These are phyloP conservation scores for Trachelus tabidus DNA, from an alignment of 2,888 invertebrate genomes.

Conservation along the genomic window DNA sequence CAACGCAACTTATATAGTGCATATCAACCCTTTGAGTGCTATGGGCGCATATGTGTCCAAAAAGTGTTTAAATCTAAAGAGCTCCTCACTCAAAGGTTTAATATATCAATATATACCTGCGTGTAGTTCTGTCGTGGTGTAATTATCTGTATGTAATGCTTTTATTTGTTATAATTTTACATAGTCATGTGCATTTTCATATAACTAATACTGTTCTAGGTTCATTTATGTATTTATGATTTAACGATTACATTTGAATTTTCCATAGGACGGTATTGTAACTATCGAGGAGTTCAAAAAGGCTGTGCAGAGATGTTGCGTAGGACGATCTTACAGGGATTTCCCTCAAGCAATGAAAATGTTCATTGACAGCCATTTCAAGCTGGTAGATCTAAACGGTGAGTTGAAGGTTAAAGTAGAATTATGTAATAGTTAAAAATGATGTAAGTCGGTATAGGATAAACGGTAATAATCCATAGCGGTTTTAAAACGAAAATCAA, in stretches of 20 bases:
- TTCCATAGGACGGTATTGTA: slow-evolving; percentile 80
- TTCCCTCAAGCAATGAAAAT: slow-evolving; percentile 89
- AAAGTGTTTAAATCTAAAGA: too few relatives aligned
- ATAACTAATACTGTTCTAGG: too few relatives aligned
- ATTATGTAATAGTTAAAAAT: background rate
- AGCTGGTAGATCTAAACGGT: slow-evolving; percentile 82
- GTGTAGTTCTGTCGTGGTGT: background rate
- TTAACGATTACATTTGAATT: background rate
- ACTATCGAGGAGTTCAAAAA: slow-evolving; percentile 84
- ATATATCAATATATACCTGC: background rate
- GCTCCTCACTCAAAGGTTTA: too few relatives aligned
- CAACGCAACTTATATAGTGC: background rate
- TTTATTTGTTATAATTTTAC: background rate
- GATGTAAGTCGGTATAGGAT: background rate
- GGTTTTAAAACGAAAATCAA: background rate
- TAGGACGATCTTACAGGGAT: slow-evolving; percentile 80
- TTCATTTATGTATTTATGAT: background rate
- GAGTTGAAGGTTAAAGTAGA: slow-evolving; percentile 19
- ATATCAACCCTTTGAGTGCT: too few relatives aligned
- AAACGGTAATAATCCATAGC: background rate
- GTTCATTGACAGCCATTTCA: slow-evolving; percentile 87
- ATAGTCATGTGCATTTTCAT: too few relatives aligned
- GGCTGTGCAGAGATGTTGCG: slow-evolving; percentile 83
- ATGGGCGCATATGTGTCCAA: too few relatives aligned
- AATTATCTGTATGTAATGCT: background rate